Percentiles rank a stretch among this genome's conserved stretches.
Conservation (phyloP, 1,140 invertebrate genomes). For the Trissolcus basalis region DNA sequence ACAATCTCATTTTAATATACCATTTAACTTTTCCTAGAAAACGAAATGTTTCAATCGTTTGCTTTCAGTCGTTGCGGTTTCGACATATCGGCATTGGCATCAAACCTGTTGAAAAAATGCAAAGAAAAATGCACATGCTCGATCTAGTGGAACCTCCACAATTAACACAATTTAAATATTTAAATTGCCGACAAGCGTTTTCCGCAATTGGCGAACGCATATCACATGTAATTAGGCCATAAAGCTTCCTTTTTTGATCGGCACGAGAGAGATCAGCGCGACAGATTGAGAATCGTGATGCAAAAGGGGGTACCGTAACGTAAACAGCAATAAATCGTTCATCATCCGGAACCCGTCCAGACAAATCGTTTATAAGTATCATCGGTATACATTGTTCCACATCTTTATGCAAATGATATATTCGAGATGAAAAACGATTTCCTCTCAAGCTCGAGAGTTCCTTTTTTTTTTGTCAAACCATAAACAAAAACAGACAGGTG, state of each 20-base stretch:
- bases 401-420: slow-evolving; percentile 24
- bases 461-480: too few species aligned
- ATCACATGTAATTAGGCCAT: slow-evolving; percentile 12
- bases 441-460: too few species aligned
- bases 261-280: too few species aligned
- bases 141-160: slow-evolving; percentile 18
- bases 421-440: slow-evolving; percentile 5
- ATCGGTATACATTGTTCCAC: slow-evolving; percentile 9
- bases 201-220: slow-evolving; percentile 4
- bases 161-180: slow-evolving; percentile 32
- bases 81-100: too few species aligned
- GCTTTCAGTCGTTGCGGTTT: too few species aligned
- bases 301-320: background rate
- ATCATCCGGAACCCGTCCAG: slow-evolving; percentile 2
- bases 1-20: too few species aligned
- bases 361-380: slow-evolving; percentile 2
- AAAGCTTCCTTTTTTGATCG: background rate
- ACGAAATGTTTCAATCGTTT: too few species aligned
- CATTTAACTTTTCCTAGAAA: too few species aligned
- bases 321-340: slow-evolving; percentile 10
- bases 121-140: slow-evolving; percentile 5
- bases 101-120: slow-evolving; percentile 5
- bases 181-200: slow-evolving; percentile 12
- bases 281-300: too few species aligned
- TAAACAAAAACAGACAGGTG: too few species aligned